These are phyloP conservation scores for Romanomermis culicivorax DNA, from an alignment of 2,888 invertebrate species.

Conservation along the genomic window DNA sequence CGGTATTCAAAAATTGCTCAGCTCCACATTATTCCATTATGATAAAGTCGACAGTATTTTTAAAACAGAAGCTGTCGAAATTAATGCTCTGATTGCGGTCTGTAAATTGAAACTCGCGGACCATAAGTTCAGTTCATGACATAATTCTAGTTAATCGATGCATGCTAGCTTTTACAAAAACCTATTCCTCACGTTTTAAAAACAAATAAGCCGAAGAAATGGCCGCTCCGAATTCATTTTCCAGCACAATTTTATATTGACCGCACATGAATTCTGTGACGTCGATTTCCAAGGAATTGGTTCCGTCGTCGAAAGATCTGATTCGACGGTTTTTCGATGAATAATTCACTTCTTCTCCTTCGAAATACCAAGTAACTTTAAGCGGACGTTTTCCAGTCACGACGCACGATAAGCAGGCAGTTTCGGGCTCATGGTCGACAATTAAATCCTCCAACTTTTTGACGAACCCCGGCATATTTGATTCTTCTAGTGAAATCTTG, in stretches of 20 bases:
- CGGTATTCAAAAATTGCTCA: too few species aligned
- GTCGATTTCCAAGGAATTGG: conserved; percentile 17
- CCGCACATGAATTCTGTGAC: conserved; percentile 18
- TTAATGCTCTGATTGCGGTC: too few species aligned
- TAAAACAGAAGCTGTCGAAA: too few species aligned
- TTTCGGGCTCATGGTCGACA: neutral
- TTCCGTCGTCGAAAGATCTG: conserved; percentile 19
- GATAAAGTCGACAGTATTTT: too few species aligned
- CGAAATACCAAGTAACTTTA: conserved; percentile 22
- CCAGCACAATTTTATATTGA: conserved; percentile 23
- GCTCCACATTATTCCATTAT: too few species aligned
- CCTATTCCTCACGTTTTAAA: neutral
- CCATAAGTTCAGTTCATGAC: too few species aligned
- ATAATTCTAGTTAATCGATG: too few species aligned
- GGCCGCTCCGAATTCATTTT: conserved; percentile 14
- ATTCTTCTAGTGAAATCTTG: too few species aligned
- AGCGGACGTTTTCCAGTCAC: conserved; percentile 18
- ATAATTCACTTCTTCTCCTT: conserved; percentile 15
- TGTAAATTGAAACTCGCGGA: too few species aligned
- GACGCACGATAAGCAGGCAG: conserved; percentile 4
- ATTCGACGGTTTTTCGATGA: neutral
- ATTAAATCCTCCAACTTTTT: conserved; percentile 8
- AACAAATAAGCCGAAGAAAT: neutral
- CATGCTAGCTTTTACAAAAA: too few species aligned
- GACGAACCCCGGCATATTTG: conserved; percentile 13